Evolutionary conservation across 2,888 invertebrate species (phyloP), one percentile per base, ranked within the genome.

Genomic region (Elmis aenea): DNA sequence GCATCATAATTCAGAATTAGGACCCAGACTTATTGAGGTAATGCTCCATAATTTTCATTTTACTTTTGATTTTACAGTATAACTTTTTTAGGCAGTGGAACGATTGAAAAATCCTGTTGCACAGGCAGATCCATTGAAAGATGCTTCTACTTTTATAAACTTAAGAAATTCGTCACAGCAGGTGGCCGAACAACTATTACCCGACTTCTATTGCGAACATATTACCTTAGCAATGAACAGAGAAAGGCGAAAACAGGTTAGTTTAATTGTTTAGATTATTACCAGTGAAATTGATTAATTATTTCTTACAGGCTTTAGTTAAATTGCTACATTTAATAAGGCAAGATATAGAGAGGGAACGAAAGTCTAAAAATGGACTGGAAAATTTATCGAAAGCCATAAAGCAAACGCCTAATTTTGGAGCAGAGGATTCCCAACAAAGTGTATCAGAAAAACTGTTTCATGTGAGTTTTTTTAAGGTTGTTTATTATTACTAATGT

Each of bases 201-300:
- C 94, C 0, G 93, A 94, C 68, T 93, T 92, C 71, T 94, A 93
- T 69, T 92, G 94, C 55, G 94, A 95, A 64, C 94, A 95, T 68
- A 83, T 88, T 48, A 89, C 89, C 2, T 76, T 93, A 54, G 87
- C 88, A 14, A 94, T 95, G 93, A 93, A 94, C 65, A 75, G 82
- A 33, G 93, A 92, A 58, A 72, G 94, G 42, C 76, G 94, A 55
- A 89, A 87, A 70, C 85, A 87, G 70, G 82, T 81, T 55, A 45
- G 45, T 36, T 15, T 30, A 25, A 13, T 12, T n/a, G 16, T 29
- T 23, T 26, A 26, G 8, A 25, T 16, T 26, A 32, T 9, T 2
- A 12, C 11, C n/a, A n/a, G n/a, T 13, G 10, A 16, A 28, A 28
- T 18, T 21, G n/a, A 22, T 22, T 13, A 23, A 14, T 27, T 27